Percentiles rank a stretch among this genome's conserved stretches.
Evolutionary conservation across 1,140 invertebrate species (phyloP).

Genomic region (Zaprionus inermis): DNA sequence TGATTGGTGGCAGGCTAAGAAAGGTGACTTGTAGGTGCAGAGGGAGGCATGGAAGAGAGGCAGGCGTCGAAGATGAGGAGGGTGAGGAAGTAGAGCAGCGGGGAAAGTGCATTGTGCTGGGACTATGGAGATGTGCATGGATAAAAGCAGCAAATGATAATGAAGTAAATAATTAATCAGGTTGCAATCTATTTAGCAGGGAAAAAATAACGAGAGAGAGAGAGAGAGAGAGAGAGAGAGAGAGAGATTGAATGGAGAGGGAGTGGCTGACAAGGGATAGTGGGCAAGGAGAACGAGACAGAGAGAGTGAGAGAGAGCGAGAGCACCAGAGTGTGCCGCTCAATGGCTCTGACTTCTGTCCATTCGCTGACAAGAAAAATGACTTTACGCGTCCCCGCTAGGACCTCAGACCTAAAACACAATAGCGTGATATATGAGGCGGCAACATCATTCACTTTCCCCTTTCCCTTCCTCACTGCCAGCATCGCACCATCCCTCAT

Average conservation of each 20-base stretch:
- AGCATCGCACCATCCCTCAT: not conserved
- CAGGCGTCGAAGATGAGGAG: no score
- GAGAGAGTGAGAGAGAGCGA: no score
- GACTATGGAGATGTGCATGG: not conserved
- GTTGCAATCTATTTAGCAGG: not conserved
- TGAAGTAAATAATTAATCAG: slow-evolving; percentile 23
- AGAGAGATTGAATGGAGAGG: not conserved
- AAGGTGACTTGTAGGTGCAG: slow-evolving; percentile 10
- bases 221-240: not conserved
- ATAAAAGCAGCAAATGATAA: slow-evolving; percentile 32
- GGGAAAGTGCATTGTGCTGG: not conserved
- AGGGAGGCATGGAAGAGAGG: not conserved
- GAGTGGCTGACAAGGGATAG: not conserved
- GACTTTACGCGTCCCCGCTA: slow-evolving; percentile 37
- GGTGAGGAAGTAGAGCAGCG: no score
- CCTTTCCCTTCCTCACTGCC: not conserved
- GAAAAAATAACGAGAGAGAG: not conserved
- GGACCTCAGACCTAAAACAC: slow-evolving; percentile 23
- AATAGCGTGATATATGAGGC: slow-evolving; percentile 59
- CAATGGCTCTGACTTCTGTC: not conserved
- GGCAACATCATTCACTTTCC: not conserved
- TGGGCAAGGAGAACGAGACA: not conserved
- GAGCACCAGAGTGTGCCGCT: no score
- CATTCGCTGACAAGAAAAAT: slow-evolving; percentile 64
- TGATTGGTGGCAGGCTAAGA: slow-evolving; percentile 25